Evolutionary conservation across 2,797 vertebrate genomes (phyloP).

Genomic region (Leptatherina wallacei): DNA sequence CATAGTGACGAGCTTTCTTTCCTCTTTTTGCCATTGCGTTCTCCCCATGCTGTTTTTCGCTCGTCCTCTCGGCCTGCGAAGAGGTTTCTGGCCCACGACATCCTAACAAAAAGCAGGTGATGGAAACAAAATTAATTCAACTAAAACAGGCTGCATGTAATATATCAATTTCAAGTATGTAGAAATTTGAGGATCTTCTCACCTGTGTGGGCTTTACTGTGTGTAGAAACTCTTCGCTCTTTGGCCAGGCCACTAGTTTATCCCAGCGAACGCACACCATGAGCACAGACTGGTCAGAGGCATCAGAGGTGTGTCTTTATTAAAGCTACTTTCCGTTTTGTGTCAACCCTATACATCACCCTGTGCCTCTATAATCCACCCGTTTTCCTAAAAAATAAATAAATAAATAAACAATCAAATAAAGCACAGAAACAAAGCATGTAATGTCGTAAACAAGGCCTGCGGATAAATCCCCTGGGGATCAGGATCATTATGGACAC

Average conservation of each 20-base stretch:
- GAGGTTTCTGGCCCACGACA: slow-evolving; percentile 97
- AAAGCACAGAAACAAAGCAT: slow-evolving; percentile 30
- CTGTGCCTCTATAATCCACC: slow-evolving; percentile 34
- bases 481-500: slow-evolving; percentile 12
- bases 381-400: slow-evolving; percentile 46
- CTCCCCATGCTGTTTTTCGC: slow-evolving; percentile 94
- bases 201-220: slow-evolving; percentile 80
- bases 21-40: slow-evolving; percentile 93
- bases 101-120: slow-evolving; percentile 76
- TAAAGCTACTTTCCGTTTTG: slow-evolving; percentile 39
- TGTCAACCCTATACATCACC: slow-evolving; percentile 39
- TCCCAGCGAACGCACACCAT: slow-evolving; percentile 76
- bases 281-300: slow-evolving; percentile 67
- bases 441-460: slow-evolving; percentile 29
- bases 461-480: slow-evolving; percentile 8
- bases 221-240: slow-evolving; percentile 70
- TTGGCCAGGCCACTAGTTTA: slow-evolving; percentile 80
- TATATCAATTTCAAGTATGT: slow-evolving; percentile 1
- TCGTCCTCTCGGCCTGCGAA: slow-evolving; percentile 92
- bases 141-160: not conserved
- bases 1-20: slow-evolving; percentile 88
- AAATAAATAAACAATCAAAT: not conserved
- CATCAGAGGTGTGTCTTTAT: slow-evolving; percentile 62
- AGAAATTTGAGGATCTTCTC: slow-evolving; percentile 38
- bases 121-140: not conserved